Evolutionary conservation across 2,888 invertebrate species (phyloP), one percentile per base, ranked within the genome.

Genomic region (Leistus spinibarbis): DNA sequence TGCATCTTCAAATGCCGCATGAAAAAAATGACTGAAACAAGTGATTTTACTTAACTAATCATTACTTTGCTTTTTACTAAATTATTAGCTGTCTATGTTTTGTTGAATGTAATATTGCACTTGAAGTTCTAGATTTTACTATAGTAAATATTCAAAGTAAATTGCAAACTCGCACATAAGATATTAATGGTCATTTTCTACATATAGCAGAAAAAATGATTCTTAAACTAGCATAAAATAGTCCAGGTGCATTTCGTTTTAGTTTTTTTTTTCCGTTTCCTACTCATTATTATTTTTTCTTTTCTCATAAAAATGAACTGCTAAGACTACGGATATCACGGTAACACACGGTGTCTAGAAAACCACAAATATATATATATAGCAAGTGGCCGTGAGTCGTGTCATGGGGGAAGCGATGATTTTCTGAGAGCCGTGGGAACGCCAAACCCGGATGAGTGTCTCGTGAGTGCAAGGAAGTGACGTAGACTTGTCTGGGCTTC

Each of bases 401-500:
- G 40, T 40, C 40, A 40, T 40, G 40, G 40, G 40, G 40, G 40
- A 40, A 40, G 40, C 40, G 40, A 40, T 40, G 40, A 60, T 60
- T 60, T 60, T 19, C 19, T 60, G 19, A 66, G 40, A n/a, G 54
- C 56, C 72, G 72, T 72, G 72, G 71, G 71, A 72, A 72, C 64
- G 19, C 16, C 27, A 23, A 54, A 65, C 72, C 57, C 56, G 57
- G 20, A 23, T 22, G 64, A 66, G 66, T 53, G 53, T 66, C 67
- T 54, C 62, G 67, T 60, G 73, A 73, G 62, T 73, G 67, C 67
- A 73, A 73, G 73, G 73, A 73, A 73, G 67, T 67, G 62, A 40
- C 56, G 57, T 54, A 73, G 67, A 73, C 73, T 73, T 73, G 67
- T 66, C 73, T 73, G 66, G 73, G 73, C 40, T 73, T 73, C 67